Percentiles rank a stretch among this genome's conserved stretches.
Evolutionary conservation across 2,797 vertebrate species (phyloP).

Genomic region (Acanthurus leucopareius): DNA sequence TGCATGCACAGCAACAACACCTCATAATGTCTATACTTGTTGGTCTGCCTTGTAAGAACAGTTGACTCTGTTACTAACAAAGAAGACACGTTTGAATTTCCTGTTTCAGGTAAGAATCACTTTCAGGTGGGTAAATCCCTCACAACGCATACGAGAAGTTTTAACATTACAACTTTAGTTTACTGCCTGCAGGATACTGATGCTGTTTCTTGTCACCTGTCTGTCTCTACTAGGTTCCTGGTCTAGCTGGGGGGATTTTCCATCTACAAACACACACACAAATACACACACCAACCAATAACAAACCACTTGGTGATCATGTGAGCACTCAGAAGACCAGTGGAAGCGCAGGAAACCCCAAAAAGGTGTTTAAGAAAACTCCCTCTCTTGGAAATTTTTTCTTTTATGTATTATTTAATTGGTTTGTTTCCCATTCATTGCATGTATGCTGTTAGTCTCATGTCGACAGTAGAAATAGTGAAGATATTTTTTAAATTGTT

Average conservation of each 20-base stretch:
- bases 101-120: constrained; percentile 25
- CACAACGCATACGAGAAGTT: constrained; percentile 2
- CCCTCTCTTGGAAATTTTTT: neutral
- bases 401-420: neutral
- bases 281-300: neutral
- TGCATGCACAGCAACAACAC: constrained; percentile 7
- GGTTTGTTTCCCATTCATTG: neutral
- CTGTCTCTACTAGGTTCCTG: constrained; percentile 49
- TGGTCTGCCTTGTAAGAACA: constrained; percentile 38
- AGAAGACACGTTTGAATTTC: neutral
- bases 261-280: constrained; percentile 11
- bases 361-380: constrained; percentile 33
- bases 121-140: constrained; percentile 17
- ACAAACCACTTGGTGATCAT: neutral
- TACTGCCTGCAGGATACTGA: constrained; percentile 23
- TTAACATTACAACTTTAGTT: neutral
- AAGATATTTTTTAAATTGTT: neutral
- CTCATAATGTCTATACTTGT: constrained; percentile 1
- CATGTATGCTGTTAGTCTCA: neutral
- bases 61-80: constrained; percentile 2
- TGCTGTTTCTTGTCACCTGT: constrained; percentile 32
- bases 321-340: neutral
- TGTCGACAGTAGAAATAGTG: neutral
- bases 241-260: constrained; percentile 15
- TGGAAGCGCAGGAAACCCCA: constrained; percentile 26